Evolutionary conservation across 2,113 vertebrate species (phyloP), one percentile per base, ranked within the genome.

Genomic region (Myodes glareolus): DNA sequence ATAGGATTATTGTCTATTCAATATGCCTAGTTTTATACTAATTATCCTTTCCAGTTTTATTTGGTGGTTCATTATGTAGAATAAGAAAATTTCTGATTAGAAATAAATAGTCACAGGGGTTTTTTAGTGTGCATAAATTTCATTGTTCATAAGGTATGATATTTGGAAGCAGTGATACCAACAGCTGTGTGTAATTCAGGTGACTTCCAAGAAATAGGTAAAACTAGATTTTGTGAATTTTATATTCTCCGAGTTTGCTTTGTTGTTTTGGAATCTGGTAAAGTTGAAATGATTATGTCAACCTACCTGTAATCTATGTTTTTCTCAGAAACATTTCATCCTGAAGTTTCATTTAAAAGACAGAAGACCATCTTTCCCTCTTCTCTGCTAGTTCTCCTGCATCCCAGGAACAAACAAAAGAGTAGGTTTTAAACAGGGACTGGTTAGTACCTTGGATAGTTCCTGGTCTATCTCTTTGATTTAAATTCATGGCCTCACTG

Each of bases 391-490:
- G 29, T n/a, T 76, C 52, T n/a, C 6, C 42, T 42, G 2, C 14
- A 73, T 92, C 47, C 29, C 65, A 85, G 86, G 16, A 31, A 91
- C n/a, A 92, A 94, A 81, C 42, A 55, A 45, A 92, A 92, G 61
- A 72, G 55, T 2, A 10, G 45, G 6, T 33, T 87, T 90, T 82
- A 95, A 88, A 33, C 63, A 39, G 42, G 36, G 85, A 11, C 8
- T 97, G 45, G 31, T 92, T 97, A 96, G 97, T 92, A 98, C 97
- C 97, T 97, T 97, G 97, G 97, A 98, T 97, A 98, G 97, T 97
- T 98, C 97, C 97, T 61, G 77, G 68, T 31, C 70, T 21, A 8
- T 52, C 92, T 97, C 17, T 63, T 65, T 73, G 4, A 33, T 42
- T 85, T 70, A 85, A 81, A 42, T 84, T 63, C 58, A 78, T 63